Evolutionary conservation across 2,888 invertebrate species (phyloP).

Genomic region (Aethes cnicana): DNA sequence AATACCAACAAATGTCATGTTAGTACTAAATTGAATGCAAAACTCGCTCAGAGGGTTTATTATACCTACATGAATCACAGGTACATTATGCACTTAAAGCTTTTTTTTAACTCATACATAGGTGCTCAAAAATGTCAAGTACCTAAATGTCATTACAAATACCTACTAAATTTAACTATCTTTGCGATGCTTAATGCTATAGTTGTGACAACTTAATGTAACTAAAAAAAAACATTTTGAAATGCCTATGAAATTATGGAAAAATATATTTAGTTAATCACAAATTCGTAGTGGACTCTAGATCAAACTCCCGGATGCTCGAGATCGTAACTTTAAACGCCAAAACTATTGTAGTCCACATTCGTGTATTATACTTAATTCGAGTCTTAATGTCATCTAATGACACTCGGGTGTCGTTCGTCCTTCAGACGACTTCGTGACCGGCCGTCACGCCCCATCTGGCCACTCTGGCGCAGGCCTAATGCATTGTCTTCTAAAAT

Average conservation of each 20-base stretch:
- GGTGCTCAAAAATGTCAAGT: conserved; percentile 25
- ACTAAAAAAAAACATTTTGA: no score
- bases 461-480: conserved; percentile 50
- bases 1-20: conserved; percentile 8
- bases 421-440: conserved; percentile 50
- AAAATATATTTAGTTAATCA: no score
- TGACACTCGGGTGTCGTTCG: conserved; percentile 22
- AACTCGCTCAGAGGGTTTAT: conserved; percentile 5
- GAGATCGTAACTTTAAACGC: no score
- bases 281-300: no score
- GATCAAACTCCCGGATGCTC: no score
- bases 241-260: no score
- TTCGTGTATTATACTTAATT: no score
- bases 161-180: no score
- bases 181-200: no score
- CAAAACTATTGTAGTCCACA: no score
- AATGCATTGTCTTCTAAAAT: conserved; percentile 50
- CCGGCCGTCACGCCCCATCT: conserved; percentile 73
- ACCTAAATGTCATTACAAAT: conserved; percentile 27
- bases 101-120: conserved; percentile 8
- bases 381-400: conserved; percentile 14
- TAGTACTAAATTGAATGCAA: conserved; percentile 14
- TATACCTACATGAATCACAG: conserved; percentile 15
- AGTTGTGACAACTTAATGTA: no score
- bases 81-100: conserved; percentile 25